Evolutionary conservation across 2,113 vertebrate genomes (phyloP).

Genomic region (human): DNA sequence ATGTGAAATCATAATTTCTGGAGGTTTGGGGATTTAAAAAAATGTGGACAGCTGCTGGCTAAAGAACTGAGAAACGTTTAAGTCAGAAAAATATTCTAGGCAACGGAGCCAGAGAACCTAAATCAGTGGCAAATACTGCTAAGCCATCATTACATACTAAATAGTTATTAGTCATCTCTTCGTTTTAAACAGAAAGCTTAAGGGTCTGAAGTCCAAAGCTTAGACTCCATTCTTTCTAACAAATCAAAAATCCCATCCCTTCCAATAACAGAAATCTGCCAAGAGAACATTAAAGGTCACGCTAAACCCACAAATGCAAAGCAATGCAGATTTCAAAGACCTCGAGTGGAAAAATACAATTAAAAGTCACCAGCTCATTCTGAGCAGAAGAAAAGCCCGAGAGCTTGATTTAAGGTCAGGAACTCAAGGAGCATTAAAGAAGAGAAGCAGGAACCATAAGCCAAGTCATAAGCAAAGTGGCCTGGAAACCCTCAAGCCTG

Average conservation of each 20-base stretch:
- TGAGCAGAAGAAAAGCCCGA: slow-evolving; percentile 35
- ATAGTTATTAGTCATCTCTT: slow-evolving; percentile 86
- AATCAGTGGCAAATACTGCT: slow-evolving; percentile 85
- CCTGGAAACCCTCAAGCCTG: slow-evolving; percentile 52
- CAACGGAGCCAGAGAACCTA: slow-evolving; percentile 84
- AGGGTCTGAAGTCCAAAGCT: slow-evolving; percentile 78
- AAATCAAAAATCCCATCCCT: slow-evolving; percentile 78
- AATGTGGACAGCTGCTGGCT: slow-evolving; percentile 86
- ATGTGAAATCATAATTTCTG: slow-evolving; percentile 87
- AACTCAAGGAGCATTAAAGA: not conserved
- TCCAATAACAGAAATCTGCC: slow-evolving; percentile 76
- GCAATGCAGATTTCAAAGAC: slow-evolving; percentile 74
- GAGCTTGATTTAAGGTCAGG: slow-evolving; percentile 26
- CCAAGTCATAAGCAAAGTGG: slow-evolving; percentile 44
- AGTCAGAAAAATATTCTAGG: slow-evolving; percentile 84
- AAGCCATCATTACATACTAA: slow-evolving; percentile 87
- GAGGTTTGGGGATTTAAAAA: slow-evolving; percentile 78
- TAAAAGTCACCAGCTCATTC: slow-evolving; percentile 58
- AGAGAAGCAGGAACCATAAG: not conserved
- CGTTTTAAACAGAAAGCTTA: slow-evolving; percentile 76
- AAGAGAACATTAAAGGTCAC: slow-evolving; percentile 81
- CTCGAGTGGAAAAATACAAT: slow-evolving; percentile 74
- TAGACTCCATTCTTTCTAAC: slow-evolving; percentile 80
- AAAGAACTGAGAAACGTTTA: slow-evolving; percentile 85
- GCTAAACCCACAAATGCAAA: slow-evolving; percentile 76